Evolutionary conservation across 2,888 invertebrate species (phyloP), one percentile per base, ranked within the genome.

Genomic region (Amblyjoppa fuscipennis): DNA sequence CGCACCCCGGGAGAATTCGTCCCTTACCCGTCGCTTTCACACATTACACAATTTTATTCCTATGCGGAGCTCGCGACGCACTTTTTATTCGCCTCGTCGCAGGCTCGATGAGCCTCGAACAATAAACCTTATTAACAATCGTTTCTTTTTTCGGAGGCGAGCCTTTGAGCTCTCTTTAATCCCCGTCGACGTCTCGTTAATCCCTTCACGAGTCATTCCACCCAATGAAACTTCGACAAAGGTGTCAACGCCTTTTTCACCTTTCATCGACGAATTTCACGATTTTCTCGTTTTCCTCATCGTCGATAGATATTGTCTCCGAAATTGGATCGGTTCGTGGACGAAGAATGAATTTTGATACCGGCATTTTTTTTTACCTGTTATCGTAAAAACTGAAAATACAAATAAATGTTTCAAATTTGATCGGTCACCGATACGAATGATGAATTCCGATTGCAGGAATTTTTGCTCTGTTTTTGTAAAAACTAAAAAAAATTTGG

Each of bases 111-210:
- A 34, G 61, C 38, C 53, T 49, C 81, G 11, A 70, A 79, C 73
- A 64, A 77, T 73, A 76, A 74, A 81, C 76, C 78, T 78, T 78
- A 68, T 83, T 68, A 82, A 82, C 82, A 82, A 82, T 70, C 49
- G 64, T 70, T 66, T 49, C 16, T 70, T 69, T 74, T 41, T 41
- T 70, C 34, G 66, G 25, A 69, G 69, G 34, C 56, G 31, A 64
- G 64, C 71, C 66, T 64, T 64, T 64, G 64, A 64, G 53, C 16
- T 34, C 31, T 31, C 51, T 68, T 68, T 49, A 49, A 51, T 69
- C 53, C 74, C 56, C 53, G 69, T 64, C 59, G 38, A 34, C 68
- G 53, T 51, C 61, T 76, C 75, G 75, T 83, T 81, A 71, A 81
- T 73, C 73, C 20, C 79, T 61, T 68, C 83, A 64, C 49, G 59